Evolutionary conservation across 2,888 invertebrate species (phyloP), one percentile per base, ranked within the genome.

Genomic region (Amiota mariae): DNA sequence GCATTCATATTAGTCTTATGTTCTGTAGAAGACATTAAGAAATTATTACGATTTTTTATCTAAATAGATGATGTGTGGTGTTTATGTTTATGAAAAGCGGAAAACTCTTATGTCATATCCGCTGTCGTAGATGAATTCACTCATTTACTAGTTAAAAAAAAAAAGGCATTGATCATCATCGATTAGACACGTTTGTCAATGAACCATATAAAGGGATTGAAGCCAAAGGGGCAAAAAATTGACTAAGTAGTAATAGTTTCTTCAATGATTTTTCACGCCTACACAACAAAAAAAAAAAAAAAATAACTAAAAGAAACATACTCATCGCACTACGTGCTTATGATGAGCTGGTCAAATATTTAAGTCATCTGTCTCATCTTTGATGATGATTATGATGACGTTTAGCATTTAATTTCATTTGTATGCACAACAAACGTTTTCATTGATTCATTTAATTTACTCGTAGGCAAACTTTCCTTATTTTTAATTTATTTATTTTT

Each of bases 401-500:
- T 64, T 63, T 64, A 47, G 13, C 24, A 48, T 36, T 36, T 6
- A 6, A 36, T 36, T 36, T 36, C 36, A 36, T 36, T 36, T 36
- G 36, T n/a, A 54, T 36, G 13, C n/a, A 63, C n/a, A 74, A 80
- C 80, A 80, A 79, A 81, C 78, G 73, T 73, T 73, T 75, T 75
- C 80, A 80, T 80, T 80, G 78, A 76, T 78, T 67, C 59, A 59
- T 59, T n/a, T 54, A 54, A n/a, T 15, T 18, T 24, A 20, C 4
- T 20, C 6, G 13, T 20, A 59, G 18, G 20, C 59, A 59, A 20
- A 59, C 20, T 59, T 59, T 20, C 54, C n/a, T 54, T 54, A 54
- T 54, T n/a, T n/a, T 0, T 54, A 36, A 36, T 36, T 36, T 36
- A 36, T 36, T 36, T 4, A 6, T 36, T 6, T 36, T 36, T 36